phyloP scores from a whole-genome alignment of 2,113 vertebrate genomes.

The Paracanthobrama guichenoti region DNA sequence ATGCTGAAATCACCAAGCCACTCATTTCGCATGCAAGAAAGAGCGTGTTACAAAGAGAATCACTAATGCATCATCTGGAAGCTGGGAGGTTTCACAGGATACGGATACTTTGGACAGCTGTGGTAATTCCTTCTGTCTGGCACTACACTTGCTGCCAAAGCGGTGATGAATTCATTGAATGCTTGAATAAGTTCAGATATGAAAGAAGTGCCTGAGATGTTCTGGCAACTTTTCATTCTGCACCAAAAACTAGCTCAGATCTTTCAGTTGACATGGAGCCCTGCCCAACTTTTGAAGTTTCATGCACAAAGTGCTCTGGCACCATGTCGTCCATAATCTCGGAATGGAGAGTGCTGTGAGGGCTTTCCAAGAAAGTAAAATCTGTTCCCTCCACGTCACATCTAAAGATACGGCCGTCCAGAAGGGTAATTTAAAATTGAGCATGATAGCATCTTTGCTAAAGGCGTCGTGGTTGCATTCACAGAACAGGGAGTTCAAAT shows the following conservation, averaged over 20 bases:
- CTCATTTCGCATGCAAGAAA: neutral
- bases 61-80: constrained; percentile 22
- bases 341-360: constrained; percentile 15
- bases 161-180: constrained; percentile 40
- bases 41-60: constrained; percentile 3
- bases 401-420: neutral
- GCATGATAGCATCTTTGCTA: neutral
- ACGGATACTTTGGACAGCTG: constrained; percentile 46
- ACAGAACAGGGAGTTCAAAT: neutral
- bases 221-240: constrained; percentile 28
- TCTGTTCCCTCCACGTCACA: constrained; percentile 5
- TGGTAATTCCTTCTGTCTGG: constrained; percentile 40
- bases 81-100: constrained; percentile 23
- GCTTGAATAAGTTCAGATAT: constrained; percentile 47
- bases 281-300: constrained; percentile 40
- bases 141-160: constrained; percentile 30
- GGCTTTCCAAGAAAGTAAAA: constrained; percentile 29
- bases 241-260: constrained; percentile 32
- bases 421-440: constrained; percentile 8
- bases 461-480: neutral
- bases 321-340: constrained; percentile 1
- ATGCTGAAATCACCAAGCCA: constrained; percentile 17
- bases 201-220: constrained; percentile 45
- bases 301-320: constrained; percentile 38
- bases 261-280: constrained; percentile 34